Evolutionary conservation across 2,113 vertebrate species (phyloP).

Genomic region (Lagopus muta): DNA sequence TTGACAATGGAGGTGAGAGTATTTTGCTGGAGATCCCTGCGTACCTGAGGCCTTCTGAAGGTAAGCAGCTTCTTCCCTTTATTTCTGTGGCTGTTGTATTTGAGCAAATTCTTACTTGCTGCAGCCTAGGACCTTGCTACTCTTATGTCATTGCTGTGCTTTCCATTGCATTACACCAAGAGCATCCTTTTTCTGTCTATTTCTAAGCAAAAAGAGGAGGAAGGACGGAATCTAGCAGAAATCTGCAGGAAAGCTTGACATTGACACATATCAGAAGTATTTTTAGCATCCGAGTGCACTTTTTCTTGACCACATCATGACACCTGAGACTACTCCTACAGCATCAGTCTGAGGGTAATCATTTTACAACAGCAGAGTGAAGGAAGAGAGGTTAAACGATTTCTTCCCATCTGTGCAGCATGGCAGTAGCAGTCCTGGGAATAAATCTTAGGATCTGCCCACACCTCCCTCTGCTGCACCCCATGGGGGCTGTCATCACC

Average conservation of each 20-base stretch:
- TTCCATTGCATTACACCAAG: background rate
- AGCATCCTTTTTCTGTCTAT: background rate
- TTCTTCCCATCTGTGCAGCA: background rate
- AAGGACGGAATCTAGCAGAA: background rate
- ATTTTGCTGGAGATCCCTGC: too few relatives aligned
- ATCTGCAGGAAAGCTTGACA: background rate
- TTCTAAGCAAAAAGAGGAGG: background rate
- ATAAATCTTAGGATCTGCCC: background rate
- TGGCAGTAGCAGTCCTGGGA: background rate
- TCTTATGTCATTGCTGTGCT: too few relatives aligned
- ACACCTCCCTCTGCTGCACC: rapidly evolving
- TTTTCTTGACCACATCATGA: background rate
- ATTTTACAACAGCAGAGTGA: background rate
- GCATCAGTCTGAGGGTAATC: background rate
- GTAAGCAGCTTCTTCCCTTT: too few relatives aligned
- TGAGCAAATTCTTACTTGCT: too few relatives aligned
- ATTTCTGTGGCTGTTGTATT: too few relatives aligned
- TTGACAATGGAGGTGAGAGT: too few relatives aligned
- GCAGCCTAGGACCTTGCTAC: too few relatives aligned
- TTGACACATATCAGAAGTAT: background rate
- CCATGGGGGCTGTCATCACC: background rate
- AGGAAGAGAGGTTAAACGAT: background rate
- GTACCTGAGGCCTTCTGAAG: too few relatives aligned
- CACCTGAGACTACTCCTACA: background rate
- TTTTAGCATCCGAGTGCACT: background rate